Percentiles rank a stretch among this genome's conserved stretches.
Evolutionary conservation across 1,140 invertebrate species (phyloP).

Genomic region (Drosophila chauvacae): DNA sequence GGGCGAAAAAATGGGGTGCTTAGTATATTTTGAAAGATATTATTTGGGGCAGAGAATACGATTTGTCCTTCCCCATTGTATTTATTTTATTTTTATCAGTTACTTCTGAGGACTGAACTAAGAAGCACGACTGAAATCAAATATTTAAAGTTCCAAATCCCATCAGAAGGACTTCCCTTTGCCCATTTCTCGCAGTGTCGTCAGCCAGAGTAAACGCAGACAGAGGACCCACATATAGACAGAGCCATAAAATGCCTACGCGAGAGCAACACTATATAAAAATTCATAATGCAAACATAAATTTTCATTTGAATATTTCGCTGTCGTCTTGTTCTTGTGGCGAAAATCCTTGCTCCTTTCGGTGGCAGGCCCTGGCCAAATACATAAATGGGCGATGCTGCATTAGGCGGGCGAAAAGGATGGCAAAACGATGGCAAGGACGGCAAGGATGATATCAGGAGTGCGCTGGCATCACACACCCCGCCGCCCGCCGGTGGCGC

Average conservation of each 20-base stretch:
- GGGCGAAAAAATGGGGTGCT: not conserved
- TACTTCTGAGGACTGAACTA: not conserved
- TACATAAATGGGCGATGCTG: slow-evolving; percentile 62
- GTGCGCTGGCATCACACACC: not conserved
- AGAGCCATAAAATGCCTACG: slow-evolving; percentile 78
- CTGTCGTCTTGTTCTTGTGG: slow-evolving; percentile 58
- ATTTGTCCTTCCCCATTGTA: not conserved
- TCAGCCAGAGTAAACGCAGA: slow-evolving; percentile 7
- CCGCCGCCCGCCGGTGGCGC: slow-evolving; percentile 4
- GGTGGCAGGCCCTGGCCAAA: slow-evolving; percentile 15
- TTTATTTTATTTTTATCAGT: not conserved
- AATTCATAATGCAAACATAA: slow-evolving; percentile 85
- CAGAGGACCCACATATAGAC: slow-evolving; percentile 43
- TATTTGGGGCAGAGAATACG: too few species aligned
- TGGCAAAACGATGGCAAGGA: slow-evolving; percentile 28
- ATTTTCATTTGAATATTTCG: slow-evolving; percentile 84
- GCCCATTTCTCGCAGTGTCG: slow-evolving; percentile 6
- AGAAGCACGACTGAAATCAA: not conserved
- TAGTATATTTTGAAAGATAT: not conserved
- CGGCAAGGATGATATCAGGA: slow-evolving; percentile 38
- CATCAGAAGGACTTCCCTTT: not conserved
- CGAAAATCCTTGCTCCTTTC: slow-evolving; percentile 56
- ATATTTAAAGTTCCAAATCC: not conserved
- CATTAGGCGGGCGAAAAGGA: slow-evolving; percentile 56
- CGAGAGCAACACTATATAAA: slow-evolving; percentile 81